These are phyloP conservation scores for Eubucco bourcierii DNA, from an alignment of 2,113 vertebrate species.

Conservation along the genomic window DNA sequence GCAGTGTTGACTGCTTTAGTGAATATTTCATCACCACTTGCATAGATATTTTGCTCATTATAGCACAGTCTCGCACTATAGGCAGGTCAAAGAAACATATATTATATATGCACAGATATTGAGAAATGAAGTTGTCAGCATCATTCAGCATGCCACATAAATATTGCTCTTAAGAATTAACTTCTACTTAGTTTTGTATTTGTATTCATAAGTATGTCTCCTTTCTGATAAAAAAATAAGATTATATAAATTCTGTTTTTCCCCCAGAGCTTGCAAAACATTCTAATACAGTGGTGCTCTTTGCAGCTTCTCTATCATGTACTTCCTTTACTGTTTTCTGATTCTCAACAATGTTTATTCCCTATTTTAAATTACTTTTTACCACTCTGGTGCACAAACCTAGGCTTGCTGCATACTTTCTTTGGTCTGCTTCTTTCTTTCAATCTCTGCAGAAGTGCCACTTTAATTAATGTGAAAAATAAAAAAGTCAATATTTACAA, in stretches of 20 bases:
- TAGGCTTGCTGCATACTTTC: not conserved
- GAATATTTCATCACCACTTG: constrained; percentile 36
- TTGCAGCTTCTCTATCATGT: not conserved
- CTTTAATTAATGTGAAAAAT: not conserved
- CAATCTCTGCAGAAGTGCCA: not conserved
- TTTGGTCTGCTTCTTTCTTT: not conserved
- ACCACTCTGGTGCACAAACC: not conserved
- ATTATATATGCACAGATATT: constrained; percentile 11
- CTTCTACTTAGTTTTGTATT: constrained; percentile 24
- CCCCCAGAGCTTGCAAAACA: not conserved
- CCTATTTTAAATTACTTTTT: constrained; percentile 30
- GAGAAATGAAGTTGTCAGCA: constrained; percentile 55
- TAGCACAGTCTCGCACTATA: not conserved
- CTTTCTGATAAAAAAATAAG: constrained; percentile 39
- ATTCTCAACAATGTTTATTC: not conserved
- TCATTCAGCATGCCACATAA: constrained; percentile 41
- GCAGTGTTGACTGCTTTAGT: constrained; percentile 15
- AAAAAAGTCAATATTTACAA: not conserved
- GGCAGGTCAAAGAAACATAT: constrained; percentile 28
- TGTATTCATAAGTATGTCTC: constrained; percentile 32
- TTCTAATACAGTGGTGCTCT: not conserved
- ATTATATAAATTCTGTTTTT: constrained; percentile 32
- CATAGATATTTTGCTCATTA: constrained; percentile 25
- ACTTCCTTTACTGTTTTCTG: not conserved
- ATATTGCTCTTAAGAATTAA: constrained; percentile 54